Evolutionary conservation across 2,888 invertebrate genomes (phyloP), one percentile per base, ranked within the genome.

Genomic region (Thumatha senex): DNA sequence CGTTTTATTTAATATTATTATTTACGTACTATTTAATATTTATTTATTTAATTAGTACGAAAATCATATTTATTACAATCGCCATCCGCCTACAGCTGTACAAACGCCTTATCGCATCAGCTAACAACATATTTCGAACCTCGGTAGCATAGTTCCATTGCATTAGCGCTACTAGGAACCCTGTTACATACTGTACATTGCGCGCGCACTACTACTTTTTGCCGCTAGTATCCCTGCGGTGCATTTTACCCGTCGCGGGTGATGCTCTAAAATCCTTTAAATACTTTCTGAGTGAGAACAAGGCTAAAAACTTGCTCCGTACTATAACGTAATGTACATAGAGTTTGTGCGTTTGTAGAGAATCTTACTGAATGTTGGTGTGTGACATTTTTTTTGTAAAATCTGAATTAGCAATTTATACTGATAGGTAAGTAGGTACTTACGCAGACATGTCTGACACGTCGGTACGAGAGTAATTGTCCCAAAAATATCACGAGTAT

Each of bases 101-200:
- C 48, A 50, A 1, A 11, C 0, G 50, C 51, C 51, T 68, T 65
- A 69, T 62, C 67, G 68, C 70, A 74, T 67, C 59, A 59, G 47
- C 11, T 44, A 74, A 84, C 82, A 80, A 62, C 80, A 80, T 84
- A 76, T 74, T 83, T 81, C 63, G 69, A 77, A 66, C 74, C 78
- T 79, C 63, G 46, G 33, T 56, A 59, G 59, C 78, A 81, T 84
- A 77, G 60, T 69, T 79, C 62, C 72, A 68, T 70, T 57, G 73
- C 64, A 76, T 79, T 78, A 73, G 64, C 73, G 61, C 61, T 83
- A 76, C 78, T 74, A 62, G 70, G 80, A 80, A 80, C 75, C 62
- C 63, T 58, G 49, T 43, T 34, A n/a, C n/a, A n/a, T n/a, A n/a
- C 33, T 38, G 39, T 18, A 48, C 62, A 30, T 65, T 58, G 54